Evolutionary conservation across 2,797 vertebrate genomes (phyloP).

Genomic region (Eulemur coronatus): DNA sequence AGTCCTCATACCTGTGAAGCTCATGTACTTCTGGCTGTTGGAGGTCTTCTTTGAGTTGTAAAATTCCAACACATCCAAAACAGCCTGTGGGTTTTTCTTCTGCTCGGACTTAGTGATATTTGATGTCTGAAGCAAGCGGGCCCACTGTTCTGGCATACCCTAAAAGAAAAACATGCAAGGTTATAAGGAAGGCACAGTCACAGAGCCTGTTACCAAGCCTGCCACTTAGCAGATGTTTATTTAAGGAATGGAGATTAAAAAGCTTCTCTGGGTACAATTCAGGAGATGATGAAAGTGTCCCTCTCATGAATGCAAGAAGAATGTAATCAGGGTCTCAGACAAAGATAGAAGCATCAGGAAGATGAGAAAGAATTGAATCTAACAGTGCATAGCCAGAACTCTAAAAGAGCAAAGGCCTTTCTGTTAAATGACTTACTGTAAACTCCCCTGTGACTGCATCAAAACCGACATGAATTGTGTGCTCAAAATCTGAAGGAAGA

Average conservation of each 20-base stretch:
- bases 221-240: neutral
- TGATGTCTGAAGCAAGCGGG: constrained; percentile 94
- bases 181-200: neutral
- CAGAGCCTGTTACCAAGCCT: neutral
- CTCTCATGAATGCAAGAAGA: neutral
- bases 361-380: neutral
- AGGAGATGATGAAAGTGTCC: neutral
- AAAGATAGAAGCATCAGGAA: constrained; percentile 1
- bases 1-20: constrained; percentile 91
- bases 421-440: constrained; percentile 89
- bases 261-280: neutral
- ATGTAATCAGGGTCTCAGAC: neutral
- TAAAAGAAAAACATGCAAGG: constrained; percentile 68
- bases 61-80: constrained; percentile 96
- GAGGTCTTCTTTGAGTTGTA: constrained; percentile 96
- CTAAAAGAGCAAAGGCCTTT: neutral
- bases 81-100: constrained; percentile 98
- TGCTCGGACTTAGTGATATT: constrained; percentile 98
- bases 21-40: constrained; percentile 99
- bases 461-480: constrained; percentile 97
- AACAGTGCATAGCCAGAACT: neutral
- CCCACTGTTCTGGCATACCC: constrained; percentile 98
- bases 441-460: constrained; percentile 97
- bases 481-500: constrained; percentile 96
- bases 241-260: constrained; percentile 24